These are phyloP conservation scores for Tinea trinotella DNA, from an alignment of 2,888 invertebrate genomes.

Conservation along the genomic window DNA sequence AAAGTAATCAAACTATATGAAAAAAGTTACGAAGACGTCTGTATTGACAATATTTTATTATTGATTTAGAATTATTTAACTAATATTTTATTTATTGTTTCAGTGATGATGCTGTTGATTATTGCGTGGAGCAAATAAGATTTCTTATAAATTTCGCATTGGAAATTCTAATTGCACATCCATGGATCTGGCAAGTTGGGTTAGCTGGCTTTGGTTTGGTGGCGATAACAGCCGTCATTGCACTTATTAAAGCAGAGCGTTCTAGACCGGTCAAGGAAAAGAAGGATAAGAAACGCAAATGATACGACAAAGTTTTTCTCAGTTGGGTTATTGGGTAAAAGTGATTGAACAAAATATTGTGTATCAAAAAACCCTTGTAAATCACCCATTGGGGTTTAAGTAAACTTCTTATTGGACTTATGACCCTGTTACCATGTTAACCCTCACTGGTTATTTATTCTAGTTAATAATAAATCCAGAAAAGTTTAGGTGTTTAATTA, in stretches of 20 bases:
- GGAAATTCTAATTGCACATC: conserved; percentile 47
- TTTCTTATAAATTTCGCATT: conserved; percentile 43
- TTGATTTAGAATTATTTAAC: not conserved
- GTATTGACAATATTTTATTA: not conserved
- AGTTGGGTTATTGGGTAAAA: too few species aligned
- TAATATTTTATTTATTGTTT: conserved; percentile 19
- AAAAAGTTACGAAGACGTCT: too few species aligned
- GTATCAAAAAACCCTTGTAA: too few species aligned
- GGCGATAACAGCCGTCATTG: conserved; percentile 59
- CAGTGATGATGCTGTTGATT: conserved; percentile 64
- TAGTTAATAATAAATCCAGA: too few species aligned
- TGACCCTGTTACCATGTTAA: too few species aligned
- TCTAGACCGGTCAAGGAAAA: conserved; percentile 44
- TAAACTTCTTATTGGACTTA: too few species aligned
- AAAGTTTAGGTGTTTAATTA: too few species aligned
- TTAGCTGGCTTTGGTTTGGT: conserved; percentile 62
- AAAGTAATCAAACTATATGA: too few species aligned
- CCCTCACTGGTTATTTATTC: too few species aligned
- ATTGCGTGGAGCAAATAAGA: conserved; percentile 57
- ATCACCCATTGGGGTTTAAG: too few species aligned
- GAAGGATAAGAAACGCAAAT: conserved; percentile 35
- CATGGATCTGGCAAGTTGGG: conserved; percentile 67
- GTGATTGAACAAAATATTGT: too few species aligned
- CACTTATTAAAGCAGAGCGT: conserved; percentile 55
- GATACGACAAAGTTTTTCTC: not conserved